phyloP scores from a whole-genome alignment of 2,113 vertebrate species.

The Eptatretus burgeri region DNA sequence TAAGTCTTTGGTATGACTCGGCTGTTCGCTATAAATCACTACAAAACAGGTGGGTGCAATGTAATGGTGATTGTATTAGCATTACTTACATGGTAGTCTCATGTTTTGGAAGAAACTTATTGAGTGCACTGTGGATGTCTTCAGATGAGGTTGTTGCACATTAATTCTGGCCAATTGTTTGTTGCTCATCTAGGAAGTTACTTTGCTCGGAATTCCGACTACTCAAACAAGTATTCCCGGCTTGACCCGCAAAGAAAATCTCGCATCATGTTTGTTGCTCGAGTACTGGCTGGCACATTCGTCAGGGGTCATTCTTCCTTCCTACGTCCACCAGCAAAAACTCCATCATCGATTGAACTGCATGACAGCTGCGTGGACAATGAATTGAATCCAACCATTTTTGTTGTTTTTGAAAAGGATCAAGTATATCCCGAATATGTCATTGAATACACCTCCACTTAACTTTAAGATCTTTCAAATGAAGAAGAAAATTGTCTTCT shows the following conservation, averaged over 20 bases:
- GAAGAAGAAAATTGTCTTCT: too few relatives aligned
- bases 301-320: slow-evolving; percentile 20
- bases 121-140: too few relatives aligned
- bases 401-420: slow-evolving; percentile 53
- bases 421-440: slow-evolving; percentile 73
- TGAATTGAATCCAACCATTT: slow-evolving; percentile 29
- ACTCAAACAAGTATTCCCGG: slow-evolving; percentile 28
- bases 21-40: too few relatives aligned
- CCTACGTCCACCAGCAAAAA: slow-evolving; percentile 23
- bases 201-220: slow-evolving; percentile 49
- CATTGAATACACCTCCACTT: slow-evolving; percentile 24
- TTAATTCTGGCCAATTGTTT: not conserved
- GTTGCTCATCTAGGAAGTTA: slow-evolving; percentile 38
- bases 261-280: slow-evolving; percentile 39
- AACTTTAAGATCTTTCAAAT: too few relatives aligned
- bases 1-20: too few relatives aligned
- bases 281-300: slow-evolving; percentile 44
- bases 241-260: not conserved
- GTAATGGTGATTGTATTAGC: too few relatives aligned
- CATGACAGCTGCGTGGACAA: slow-evolving; percentile 61
- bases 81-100: too few relatives aligned
- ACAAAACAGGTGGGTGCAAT: too few relatives aligned
- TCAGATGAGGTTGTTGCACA: too few relatives aligned
- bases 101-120: too few relatives aligned
- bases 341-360: slow-evolving; percentile 20